Evolutionary conservation across 1,140 invertebrate genomes (phyloP), one percentile per base, ranked within the genome.

Genomic region (Musca domestica): DNA sequence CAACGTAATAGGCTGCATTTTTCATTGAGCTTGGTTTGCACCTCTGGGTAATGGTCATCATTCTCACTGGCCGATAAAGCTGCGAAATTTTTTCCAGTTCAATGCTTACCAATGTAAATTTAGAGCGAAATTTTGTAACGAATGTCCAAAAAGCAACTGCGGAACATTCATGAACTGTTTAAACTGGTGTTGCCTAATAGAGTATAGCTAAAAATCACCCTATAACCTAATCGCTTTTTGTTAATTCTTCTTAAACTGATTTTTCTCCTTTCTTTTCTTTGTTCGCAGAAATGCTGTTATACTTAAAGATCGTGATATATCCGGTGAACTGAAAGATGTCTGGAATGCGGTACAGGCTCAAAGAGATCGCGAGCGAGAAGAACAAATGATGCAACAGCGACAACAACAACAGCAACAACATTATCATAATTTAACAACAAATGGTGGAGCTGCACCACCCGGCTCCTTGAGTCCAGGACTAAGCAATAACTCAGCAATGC

Each of bases 271-370:
- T 61, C 41, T 19, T 34, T 5, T 66, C 30, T 58, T 19, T 61
- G 69, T 69, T 70, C 56, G 46, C 64, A 81, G 86, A 71, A 83
- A 84, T 66, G 88, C 88, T 41, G 80, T 85, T 17, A 87, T 91
- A 71, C 71, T 91, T 34, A 88, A 87, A 72, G 88, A 91, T 75
- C 82, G 88, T 19, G 89, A 90, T 77, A 84, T 91, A 64, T 88
- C 87, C 0, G 89, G 89, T 0, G 89, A 91, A 76, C 76, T 91
- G 23, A 91, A 91, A 76, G 88, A 90, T 75, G 86, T 91, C 0
- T 90, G 89, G 89, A 86, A 87, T 23, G 87, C 88, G 0, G 87
- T 90, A 3, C 88, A 90, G 73, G 86, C 85, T 25, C 87, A 87
- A 71, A 82, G 85, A 34, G 88, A 89, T 70, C 74, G 85, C 27